Evolutionary conservation across 1,140 invertebrate species (phyloP).

Genomic region (Zophobas morio): DNA sequence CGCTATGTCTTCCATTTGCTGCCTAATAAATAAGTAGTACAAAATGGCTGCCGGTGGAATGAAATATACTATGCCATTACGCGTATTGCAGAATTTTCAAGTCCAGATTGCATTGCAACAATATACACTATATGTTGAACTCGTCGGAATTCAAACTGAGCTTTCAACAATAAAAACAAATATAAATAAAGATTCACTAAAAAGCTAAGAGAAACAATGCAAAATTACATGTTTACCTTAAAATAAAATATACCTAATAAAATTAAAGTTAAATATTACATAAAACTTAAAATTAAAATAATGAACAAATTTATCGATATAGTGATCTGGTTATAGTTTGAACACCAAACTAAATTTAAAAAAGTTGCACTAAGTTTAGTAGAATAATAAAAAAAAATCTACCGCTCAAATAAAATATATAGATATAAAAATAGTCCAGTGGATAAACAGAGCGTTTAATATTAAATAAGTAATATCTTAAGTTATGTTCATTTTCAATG

Average conservation of each 20-base stretch:
- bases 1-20: slow-evolving; percentile 50
- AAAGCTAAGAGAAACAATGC: slow-evolving; percentile 58
- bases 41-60: slow-evolving; percentile 59
- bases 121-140: slow-evolving; percentile 47
- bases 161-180: slow-evolving; percentile 47
- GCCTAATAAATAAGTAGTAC: slow-evolving; percentile 50
- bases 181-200: slow-evolving; percentile 56
- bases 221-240: slow-evolving; percentile 59
- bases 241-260: slow-evolving; percentile 58
- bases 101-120: slow-evolving; percentile 49
- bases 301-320: slow-evolving; percentile 42
- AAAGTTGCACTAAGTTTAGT: slow-evolving; percentile 45
- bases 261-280: slow-evolving; percentile 56
- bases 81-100: slow-evolving; percentile 48
- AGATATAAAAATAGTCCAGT: slow-evolving; percentile 44
- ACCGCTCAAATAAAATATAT: slow-evolving; percentile 47
- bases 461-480: slow-evolving; percentile 44
- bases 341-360: slow-evolving; percentile 46
- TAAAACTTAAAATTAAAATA: slow-evolving; percentile 56
- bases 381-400: slow-evolving; percentile 42
- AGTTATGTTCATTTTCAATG: slow-evolving; percentile 42
- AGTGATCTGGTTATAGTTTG: slow-evolving; percentile 45
- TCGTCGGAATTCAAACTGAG: slow-evolving; percentile 25
- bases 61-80: slow-evolving; percentile 51
- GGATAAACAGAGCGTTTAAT: slow-evolving; percentile 41